Conservation (phyloP, 1,140 invertebrate species). For the Drosophila malerkotliana region DNA sequence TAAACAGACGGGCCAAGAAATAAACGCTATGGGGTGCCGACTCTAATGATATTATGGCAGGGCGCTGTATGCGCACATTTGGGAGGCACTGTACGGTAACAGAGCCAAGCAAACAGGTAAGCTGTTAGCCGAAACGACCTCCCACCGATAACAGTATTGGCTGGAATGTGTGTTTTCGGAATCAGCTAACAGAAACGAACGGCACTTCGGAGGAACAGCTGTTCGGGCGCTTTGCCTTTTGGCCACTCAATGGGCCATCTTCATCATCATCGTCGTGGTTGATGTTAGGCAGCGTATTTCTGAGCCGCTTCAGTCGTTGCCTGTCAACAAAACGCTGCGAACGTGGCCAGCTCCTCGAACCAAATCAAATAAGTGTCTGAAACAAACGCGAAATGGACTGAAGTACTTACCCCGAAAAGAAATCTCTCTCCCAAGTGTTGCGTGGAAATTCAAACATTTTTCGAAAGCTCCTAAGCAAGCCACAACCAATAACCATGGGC, state of each 20-base stretch:
- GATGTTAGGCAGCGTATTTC: slow-evolving; percentile 70
- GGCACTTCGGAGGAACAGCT: slow-evolving; percentile 30
- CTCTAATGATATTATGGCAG: slow-evolving; percentile 8
- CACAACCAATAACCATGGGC: background rate
- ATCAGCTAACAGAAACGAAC: slow-evolving; percentile 13
- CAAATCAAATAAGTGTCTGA: background rate
- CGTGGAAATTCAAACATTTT: slow-evolving; percentile 1
- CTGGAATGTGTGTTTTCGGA: slow-evolving; percentile 59
- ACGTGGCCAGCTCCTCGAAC: slow-evolving; percentile 43
- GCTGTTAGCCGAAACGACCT: slow-evolving; percentile 16
- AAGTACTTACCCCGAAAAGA: slow-evolving; percentile 1
- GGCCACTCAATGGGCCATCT: slow-evolving; percentile 56
- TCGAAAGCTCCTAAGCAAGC: background rate
- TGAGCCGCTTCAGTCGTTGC: slow-evolving; percentile 76
- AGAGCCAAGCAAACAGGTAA: slow-evolving; percentile 36
- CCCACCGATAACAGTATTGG: slow-evolving; percentile 51
- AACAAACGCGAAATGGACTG: slow-evolving; percentile 20
- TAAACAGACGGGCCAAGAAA: slow-evolving; percentile 28
- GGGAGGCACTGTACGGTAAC: slow-evolving; percentile 32
- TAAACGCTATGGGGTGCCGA: slow-evolving; percentile 23
- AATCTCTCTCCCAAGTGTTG: background rate
- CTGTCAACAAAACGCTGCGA: slow-evolving; percentile 71
- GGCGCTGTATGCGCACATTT: background rate
- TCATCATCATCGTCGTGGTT: slow-evolving; percentile 36
- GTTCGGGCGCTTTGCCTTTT: slow-evolving; percentile 24